Evolutionary conservation across 2,797 vertebrate species (phyloP), one percentile per base, ranked within the genome.

Genomic region (Xenentodon cancila): DNA sequence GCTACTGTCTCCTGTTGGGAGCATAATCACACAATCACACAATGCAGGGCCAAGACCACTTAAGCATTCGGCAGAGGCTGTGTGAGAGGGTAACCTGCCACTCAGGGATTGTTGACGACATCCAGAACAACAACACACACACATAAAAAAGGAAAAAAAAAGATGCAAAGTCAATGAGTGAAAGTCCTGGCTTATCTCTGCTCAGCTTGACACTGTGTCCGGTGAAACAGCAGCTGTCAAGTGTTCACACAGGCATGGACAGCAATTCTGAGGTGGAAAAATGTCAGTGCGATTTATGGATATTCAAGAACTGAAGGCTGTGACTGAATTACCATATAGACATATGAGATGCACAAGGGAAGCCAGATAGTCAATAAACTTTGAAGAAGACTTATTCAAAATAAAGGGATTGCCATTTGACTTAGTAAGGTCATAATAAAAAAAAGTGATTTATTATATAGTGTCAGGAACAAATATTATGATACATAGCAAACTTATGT

Each of bases 81-180:
- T 11, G 40, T 9, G 74, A 81, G 71, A 71, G 62, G 51, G 62
- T 37, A 59, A 57, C 43, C 77, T 88, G 76, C 77, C 79, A 86
- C 72, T 91, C 77, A 79, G 76, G 68, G 8, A 50, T 84, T 73
- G 85, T 79, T 84, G 88, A 90, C 80, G 62, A 61, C 77, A 80
- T 74, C 57, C 59, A 74, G 61, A 59, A 81, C 53, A 66, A 80
- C 68, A 77, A 57, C 50, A 56, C 64, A 77, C 19, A 15, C n/a
- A 46, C 7, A 46, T 9, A 19, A 9, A 45, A 17, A 18, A 46
- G 7, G 7, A 44, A 46, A 7, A 46, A 21, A 19, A 43, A 13
- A 37, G 60, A 75, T 64, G 64, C 9, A 5, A 68, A 76, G 77
- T 86, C 85, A 88, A 56, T 71, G 76, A 84, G 80, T 65, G 57